phyloP scores from a whole-genome alignment of 1,140 invertebrate species.

The Drosophila orena region DNA sequence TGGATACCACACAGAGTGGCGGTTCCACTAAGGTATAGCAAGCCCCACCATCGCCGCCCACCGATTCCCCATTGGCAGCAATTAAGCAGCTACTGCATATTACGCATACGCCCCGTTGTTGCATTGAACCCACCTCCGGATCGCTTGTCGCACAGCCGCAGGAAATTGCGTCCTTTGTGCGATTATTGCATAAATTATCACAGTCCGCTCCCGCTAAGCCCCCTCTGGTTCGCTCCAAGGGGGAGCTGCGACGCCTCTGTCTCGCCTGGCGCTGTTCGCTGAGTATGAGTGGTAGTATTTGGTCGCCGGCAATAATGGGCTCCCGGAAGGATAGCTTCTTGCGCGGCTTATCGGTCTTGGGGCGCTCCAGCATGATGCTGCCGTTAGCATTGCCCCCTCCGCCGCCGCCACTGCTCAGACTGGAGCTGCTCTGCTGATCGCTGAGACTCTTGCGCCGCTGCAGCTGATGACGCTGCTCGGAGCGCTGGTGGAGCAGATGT shows the following conservation, averaged over 20 bases:
- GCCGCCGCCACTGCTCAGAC: slow-evolving; percentile 62
- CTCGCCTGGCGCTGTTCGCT: slow-evolving; percentile 55
- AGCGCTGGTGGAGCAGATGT: slow-evolving; percentile 60
- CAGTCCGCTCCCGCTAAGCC: slow-evolving; percentile 28
- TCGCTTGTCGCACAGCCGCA: slow-evolving; percentile 62
- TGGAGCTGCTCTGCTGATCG: slow-evolving; percentile 67
- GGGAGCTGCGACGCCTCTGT: slow-evolving; percentile 72
- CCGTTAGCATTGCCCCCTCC: slow-evolving; percentile 17
- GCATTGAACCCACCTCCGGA: slow-evolving; percentile 66
- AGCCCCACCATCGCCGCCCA: not conserved
- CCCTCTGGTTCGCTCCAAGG: slow-evolving; percentile 52
- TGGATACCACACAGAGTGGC: not conserved
- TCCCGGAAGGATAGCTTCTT: slow-evolving; percentile 95
- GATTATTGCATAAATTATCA: slow-evolving; percentile 78
- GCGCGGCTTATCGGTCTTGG: slow-evolving; percentile 88
- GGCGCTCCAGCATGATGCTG: slow-evolving; percentile 66
- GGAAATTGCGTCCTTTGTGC: slow-evolving; percentile 70
- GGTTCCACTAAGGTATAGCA: slow-evolving; percentile 26
- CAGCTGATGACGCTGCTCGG: slow-evolving; percentile 61
- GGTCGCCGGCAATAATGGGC: slow-evolving; percentile 86
- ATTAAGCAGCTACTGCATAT: slow-evolving; percentile 53
- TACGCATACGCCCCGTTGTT: slow-evolving; percentile 55
- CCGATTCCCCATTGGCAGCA: slow-evolving; percentile 20
- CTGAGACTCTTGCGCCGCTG: slow-evolving; percentile 69
- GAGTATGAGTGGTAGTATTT: slow-evolving; percentile 55